Conservation (phyloP, 2,113 vertebrate species). For the Monopterus albus region DNA sequence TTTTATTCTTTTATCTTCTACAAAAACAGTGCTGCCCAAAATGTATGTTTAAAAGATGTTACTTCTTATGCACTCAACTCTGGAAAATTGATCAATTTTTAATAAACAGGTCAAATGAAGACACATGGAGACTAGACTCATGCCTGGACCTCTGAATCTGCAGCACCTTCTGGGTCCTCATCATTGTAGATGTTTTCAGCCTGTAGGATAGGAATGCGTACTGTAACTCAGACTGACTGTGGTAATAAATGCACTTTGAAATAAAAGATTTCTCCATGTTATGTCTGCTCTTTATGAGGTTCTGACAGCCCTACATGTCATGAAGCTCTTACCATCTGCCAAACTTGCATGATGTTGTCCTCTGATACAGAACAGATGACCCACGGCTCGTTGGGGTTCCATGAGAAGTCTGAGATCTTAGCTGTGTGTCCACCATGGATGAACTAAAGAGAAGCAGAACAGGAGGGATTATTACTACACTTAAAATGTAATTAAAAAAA, state of each 20-base stretch:
- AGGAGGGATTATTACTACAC: neutral
- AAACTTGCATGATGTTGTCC: constrained; percentile 99
- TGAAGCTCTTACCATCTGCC: constrained; percentile 89
- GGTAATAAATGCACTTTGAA: constrained; percentile 29
- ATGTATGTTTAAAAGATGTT: constrained; percentile 34
- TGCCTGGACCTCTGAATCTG: constrained; percentile 90
- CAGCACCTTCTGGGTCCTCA: constrained; percentile 95
- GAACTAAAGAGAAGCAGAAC: constrained; percentile 81
- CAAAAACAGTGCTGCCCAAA: constrained; percentile 51
- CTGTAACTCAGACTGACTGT: neutral
- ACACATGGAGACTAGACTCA: constrained; percentile 49
- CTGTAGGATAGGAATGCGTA: constrained; percentile 77
- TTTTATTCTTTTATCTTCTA: constrained; percentile 30
- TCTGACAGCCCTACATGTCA: neutral
- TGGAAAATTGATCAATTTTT: constrained; percentile 48
- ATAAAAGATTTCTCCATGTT: neutral
- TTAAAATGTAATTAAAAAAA: neutral
- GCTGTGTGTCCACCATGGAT: constrained; percentile 98
- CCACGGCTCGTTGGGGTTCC: constrained; percentile 99
- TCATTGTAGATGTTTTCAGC: constrained; percentile 99
- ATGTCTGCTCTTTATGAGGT: neutral
- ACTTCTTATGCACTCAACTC: constrained; percentile 17
- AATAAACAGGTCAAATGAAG: constrained; percentile 46
- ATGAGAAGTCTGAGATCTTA: constrained; percentile 98
- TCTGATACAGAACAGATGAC: constrained; percentile 99